Evolutionary conservation across 2,797 vertebrate genomes (phyloP), one percentile per base, ranked within the genome.

Genomic region (Apogon talboti): DNA sequence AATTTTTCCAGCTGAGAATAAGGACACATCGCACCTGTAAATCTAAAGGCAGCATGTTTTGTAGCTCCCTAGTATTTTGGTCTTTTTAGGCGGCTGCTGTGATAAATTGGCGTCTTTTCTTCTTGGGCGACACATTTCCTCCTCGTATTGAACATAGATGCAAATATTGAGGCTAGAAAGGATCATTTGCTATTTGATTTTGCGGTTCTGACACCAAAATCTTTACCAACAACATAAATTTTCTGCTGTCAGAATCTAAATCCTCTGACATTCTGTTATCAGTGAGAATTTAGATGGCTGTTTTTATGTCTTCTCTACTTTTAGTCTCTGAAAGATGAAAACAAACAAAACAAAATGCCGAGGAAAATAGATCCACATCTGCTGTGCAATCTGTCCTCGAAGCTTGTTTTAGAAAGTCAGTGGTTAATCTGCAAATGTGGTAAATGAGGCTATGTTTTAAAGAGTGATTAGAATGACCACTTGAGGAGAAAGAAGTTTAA

Each of bases 131-230:
- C 48, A 52, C 30, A 11, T 66, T 72, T 66, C 67, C 67, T 48
- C 16, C 21, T 24, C 12, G 19, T 50, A 18, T 38, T 40, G n/a
- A 66, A 59, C 54, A 62, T 69, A 4, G 18, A 35, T 49, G 62
- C 52, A 59, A 74, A 83, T 69, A 33, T 21, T 16, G 19, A 78
- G 46, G 61, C 10, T 58, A 33, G 18, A 69, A 68, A 74, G 38
- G 42, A 66, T 73, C 11, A 75, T 73, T 79, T 66, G 46, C 14
- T 11, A 45, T 77, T 76, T 78, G 52, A 57, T 66, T 68, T 24
- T 50, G 41, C 21, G 44, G 66, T 33, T 24, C 47, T 48, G 51
- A 61, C 41, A 71, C 49, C 33, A 38, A 64, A 72, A 61, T 70
- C 46, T 66, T 47, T 59, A 61, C 11, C 49, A 62, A 62, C 47